These are phyloP conservation scores for Oligia strigilis DNA, from an alignment of 2,888 invertebrate genomes.

Conservation along the genomic window DNA sequence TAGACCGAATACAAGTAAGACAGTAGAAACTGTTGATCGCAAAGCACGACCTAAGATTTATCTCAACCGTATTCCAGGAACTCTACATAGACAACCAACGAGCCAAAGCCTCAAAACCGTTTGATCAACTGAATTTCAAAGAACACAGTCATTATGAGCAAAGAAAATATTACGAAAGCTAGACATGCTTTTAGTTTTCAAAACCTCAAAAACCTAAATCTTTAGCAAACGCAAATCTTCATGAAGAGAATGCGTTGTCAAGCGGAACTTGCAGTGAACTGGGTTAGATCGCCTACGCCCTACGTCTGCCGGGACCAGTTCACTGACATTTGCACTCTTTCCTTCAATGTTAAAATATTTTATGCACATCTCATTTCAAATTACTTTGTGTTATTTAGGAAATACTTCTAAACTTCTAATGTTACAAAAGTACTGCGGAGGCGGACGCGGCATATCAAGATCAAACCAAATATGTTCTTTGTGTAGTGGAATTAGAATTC, in stretches of 20 bases:
- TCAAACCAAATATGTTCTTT: conserved; percentile 25
- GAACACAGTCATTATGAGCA: conserved; percentile 26
- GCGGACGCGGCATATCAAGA: conserved; percentile 37
- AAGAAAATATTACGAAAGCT: conserved; percentile 10
- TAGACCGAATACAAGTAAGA: not conserved
- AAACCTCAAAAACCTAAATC: not conserved
- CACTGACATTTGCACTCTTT: conserved; percentile 55
- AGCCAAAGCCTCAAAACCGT: conserved; percentile 11
- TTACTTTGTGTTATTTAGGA: conserved; percentile 17
- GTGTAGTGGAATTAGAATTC: conserved; percentile 22
- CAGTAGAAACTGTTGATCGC: not conserved
- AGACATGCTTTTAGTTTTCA: conserved; percentile 4
- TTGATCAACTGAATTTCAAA: conserved; percentile 8
- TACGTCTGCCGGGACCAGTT: conserved; percentile 51
- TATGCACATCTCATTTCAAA: conserved; percentile 35
- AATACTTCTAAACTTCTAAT: conserved; percentile 19
- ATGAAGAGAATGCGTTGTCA: conserved; percentile 47
- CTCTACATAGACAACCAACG: not conserved
- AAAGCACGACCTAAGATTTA: not conserved
- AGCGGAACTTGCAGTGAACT: conserved; percentile 42
- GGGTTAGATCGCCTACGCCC: conserved; percentile 53
- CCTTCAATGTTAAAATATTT: conserved; percentile 49
- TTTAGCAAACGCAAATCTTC: not conserved
- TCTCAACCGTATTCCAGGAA: not conserved
- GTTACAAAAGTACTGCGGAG: conserved; percentile 30